Evolutionary conservation across 2,888 invertebrate genomes (phyloP).

Genomic region (Phorcus lineatus): DNA sequence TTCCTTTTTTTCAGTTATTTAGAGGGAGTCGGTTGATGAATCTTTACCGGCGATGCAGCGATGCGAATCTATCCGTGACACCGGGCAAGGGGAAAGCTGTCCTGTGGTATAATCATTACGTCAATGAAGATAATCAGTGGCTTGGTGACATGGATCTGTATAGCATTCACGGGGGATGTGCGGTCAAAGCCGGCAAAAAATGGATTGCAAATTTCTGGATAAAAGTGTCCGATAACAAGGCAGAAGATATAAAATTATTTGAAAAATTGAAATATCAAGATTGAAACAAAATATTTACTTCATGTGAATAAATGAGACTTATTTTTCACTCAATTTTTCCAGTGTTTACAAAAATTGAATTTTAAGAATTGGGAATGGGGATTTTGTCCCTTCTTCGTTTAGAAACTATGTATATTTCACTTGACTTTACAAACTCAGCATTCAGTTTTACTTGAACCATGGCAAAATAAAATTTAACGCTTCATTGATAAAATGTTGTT

Average conservation of each 20-base stretch:
- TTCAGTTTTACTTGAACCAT: no score
- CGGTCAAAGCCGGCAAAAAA: constrained; percentile 57
- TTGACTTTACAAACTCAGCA: no score
- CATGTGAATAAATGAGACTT: no score
- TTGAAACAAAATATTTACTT: not conserved
- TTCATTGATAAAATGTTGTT: no score
- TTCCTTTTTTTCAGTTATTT: no score
- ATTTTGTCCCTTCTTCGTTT: no score
- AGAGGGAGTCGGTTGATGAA: not conserved
- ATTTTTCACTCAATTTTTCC: no score
- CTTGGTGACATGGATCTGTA: constrained; percentile 55
- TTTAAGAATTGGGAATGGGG: no score
- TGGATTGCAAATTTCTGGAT: constrained; percentile 71
- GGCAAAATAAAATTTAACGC: no score
- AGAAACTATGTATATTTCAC: no score
- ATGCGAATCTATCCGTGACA: constrained; percentile 49
- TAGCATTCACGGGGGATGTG: constrained; percentile 65
- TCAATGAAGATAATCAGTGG: constrained; percentile 57
- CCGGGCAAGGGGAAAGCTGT: constrained; percentile 61
- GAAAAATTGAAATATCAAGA: constrained; percentile 32
- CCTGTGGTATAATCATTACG: constrained; percentile 66
- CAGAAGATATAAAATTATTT: constrained; percentile 48
- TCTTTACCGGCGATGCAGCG: constrained; percentile 53
- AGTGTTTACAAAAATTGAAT: no score
- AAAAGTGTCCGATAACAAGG: constrained; percentile 54